Base-by-base conservation (phyloP, 2,113 vertebrate species). In the Xenopus tropicalis region DNA sequence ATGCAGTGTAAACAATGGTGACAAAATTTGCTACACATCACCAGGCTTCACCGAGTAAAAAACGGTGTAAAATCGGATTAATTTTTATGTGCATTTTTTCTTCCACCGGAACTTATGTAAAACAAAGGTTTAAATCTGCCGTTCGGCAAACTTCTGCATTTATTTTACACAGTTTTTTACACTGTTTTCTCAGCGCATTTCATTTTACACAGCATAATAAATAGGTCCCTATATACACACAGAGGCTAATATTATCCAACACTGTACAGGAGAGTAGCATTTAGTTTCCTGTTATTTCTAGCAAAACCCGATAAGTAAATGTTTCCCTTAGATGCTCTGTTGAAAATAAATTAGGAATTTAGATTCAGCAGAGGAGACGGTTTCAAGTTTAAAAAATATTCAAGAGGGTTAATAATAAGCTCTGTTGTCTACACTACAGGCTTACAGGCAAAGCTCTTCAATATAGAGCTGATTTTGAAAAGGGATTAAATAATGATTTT, bases 391-490 rank as follows among this genome's bases (percentile, higher is more conserved):
- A 48, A 81, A 79, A 82, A 24, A n/a, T 56, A 4, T 69, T 75
- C 58, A 63, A 69, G 66, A 66, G 72, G 66, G 83, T 73, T 80
- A 85, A 72, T 75, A 79, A 69, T 70, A 79, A 64, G 43, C 64
- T 83, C 79, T 82, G 78, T 77, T 77, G 64, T 78, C 75, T 82
- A 77, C 58, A 21, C 80, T 81, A 79, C 17, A 83, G 77, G 82
- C 79, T 80, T 74, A 83, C 79, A 20, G 59, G 77, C 81, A 78
- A 77, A 85, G 73, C 75, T 81, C 83, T 85, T 81, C 81, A 79
- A 79, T 82, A 84, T 76, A 59, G 82, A 89, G 86, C 70, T 79
- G 72, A 82, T 80, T 84, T 83, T 90, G 73, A 83, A 86, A 81
- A 83, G 85, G 63, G 71, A 81, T 85, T 83, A 78, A 79, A 82